phyloP scores from a whole-genome alignment of 2,797 vertebrate genomes.

The Sebastes diploproa region DNA sequence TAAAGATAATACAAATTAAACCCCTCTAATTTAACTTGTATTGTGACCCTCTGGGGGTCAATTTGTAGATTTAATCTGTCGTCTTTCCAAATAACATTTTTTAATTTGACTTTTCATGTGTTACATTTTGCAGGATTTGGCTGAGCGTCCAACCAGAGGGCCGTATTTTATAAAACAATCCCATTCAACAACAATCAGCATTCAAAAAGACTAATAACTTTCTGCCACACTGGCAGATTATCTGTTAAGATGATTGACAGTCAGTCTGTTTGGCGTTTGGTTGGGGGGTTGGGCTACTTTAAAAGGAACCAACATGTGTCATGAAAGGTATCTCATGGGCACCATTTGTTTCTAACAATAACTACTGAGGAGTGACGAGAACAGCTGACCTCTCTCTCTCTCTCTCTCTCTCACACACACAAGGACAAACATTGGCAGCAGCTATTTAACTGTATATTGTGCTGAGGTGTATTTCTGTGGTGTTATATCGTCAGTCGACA shows the following conservation, averaged over 20 bases:
- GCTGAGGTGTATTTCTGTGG: not conserved
- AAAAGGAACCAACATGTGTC: slow-evolving; percentile 45
- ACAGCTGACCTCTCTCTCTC: slow-evolving; percentile 57
- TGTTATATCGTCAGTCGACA: not conserved
- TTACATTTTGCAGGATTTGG: not conserved
- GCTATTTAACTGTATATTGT: not conserved
- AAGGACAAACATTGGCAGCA: not conserved
- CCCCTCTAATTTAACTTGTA: not conserved
- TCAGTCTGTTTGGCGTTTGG: not conserved
- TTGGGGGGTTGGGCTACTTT: slow-evolving; percentile 9
- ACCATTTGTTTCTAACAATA: slow-evolving; percentile 79
- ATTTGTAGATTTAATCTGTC: not conserved
- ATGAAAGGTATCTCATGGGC: slow-evolving; percentile 53
- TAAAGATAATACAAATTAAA: not conserved
- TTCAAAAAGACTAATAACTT: no score
- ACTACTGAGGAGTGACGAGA: slow-evolving; percentile 58
- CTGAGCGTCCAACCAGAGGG: not conserved
- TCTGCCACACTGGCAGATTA: not conserved
- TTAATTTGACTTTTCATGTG: not conserved
- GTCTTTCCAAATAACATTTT: not conserved
- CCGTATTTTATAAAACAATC: not conserved
- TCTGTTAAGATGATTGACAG: slow-evolving; percentile 6
- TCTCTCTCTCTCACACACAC: not conserved
- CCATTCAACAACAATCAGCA: not conserved
- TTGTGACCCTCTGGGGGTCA: not conserved